Base-by-base conservation (phyloP, 2,113 vertebrate species). In the Pangasianodon hypophthalmus region DNA sequence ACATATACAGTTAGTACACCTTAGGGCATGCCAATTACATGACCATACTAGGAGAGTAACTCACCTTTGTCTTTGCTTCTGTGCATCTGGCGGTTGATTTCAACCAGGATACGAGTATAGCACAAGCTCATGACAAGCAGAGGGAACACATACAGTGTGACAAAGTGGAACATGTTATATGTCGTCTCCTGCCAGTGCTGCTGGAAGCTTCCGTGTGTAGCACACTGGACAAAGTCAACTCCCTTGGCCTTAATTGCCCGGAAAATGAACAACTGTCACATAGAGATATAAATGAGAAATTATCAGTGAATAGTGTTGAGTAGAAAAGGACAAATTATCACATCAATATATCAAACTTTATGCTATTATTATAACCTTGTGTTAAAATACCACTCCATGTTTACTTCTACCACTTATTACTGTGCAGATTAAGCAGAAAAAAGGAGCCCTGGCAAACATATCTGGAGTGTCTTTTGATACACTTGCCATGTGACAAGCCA, bases 161-260 rank as follows among this genome's bases (percentile, higher is more conserved):
- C 88, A 85, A 95, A 95, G 87, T 94, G 94, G 87, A 95, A 94
- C 95, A 95, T 95, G 92, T 95, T 95, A 89, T 95, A 95, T 21
- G 87, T 88, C 0, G 94, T 95, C 87, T 95, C 95, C 87, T 95
- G 94, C 94, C 95, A 95, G 90, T 93, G 94, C 19, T 92, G 62
- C 56, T 90, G 87, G 84, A 95, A 95, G 88, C 94, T 95, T 41
- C 95, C 95, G 37, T 92, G 91, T 19, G 95, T 95, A 79, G 92
- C 93, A 80, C 95, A 95, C 91, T 95, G 95, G 5, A 95, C 94
- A 91, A 95, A 95, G 79, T 94, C 94, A n/a, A 95, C 90, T 14
- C 93, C 93, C 41, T 93, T 89, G 16, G 94, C 94, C 62, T 95
- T 94, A 54, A 93, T 94, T 67, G 94, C 94, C 84, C 94, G 94